These are phyloP conservation scores for Chymomyza costata DNA, from an alignment of 1,140 invertebrate genomes.

Conservation along the genomic window DNA sequence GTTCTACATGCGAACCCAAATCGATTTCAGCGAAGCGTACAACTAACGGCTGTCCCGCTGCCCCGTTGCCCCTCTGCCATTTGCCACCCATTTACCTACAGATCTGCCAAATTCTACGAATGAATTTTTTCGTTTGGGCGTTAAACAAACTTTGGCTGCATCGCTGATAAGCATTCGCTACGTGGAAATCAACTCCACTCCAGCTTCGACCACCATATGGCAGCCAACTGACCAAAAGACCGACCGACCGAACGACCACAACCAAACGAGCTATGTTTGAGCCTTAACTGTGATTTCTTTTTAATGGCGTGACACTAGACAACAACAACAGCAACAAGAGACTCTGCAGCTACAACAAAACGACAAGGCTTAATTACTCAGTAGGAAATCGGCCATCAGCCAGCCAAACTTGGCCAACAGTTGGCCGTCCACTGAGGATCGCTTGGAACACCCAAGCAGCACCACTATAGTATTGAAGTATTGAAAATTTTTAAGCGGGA, in stretches of 20 bases:
- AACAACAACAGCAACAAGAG: slow-evolving; percentile 35
- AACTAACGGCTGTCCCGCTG: neutral
- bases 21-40: slow-evolving; percentile 53
- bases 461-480: no score
- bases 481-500: no score
- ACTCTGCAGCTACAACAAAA: slow-evolving; percentile 7
- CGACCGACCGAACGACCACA: neutral
- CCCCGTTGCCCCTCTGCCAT: slow-evolving; percentile 15
- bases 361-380: slow-evolving; percentile 70
- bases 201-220: slow-evolving; percentile 28
- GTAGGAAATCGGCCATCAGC: slow-evolving; percentile 59
- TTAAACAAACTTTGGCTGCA: slow-evolving; percentile 50
- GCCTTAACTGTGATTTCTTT: slow-evolving; percentile 68
- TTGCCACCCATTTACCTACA: no score
- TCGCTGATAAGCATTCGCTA: slow-evolving; percentile 61
- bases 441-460: slow-evolving; percentile 61
- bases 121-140: slow-evolving; percentile 60
- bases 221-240: slow-evolving; percentile 35
- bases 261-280: slow-evolving; percentile 29
- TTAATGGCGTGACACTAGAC: slow-evolving; percentile 72
- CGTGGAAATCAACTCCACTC: slow-evolving; percentile 58
- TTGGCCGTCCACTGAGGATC: slow-evolving; percentile 30
- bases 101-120: slow-evolving; percentile 66
- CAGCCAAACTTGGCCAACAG: slow-evolving; percentile 4
- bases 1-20: slow-evolving; percentile 19